Percentiles rank a stretch among this genome's conserved stretches.
These are phyloP conservation scores for Drosophila emarginata DNA, from an alignment of 2,888 invertebrate species.

Conservation along the genomic window DNA sequence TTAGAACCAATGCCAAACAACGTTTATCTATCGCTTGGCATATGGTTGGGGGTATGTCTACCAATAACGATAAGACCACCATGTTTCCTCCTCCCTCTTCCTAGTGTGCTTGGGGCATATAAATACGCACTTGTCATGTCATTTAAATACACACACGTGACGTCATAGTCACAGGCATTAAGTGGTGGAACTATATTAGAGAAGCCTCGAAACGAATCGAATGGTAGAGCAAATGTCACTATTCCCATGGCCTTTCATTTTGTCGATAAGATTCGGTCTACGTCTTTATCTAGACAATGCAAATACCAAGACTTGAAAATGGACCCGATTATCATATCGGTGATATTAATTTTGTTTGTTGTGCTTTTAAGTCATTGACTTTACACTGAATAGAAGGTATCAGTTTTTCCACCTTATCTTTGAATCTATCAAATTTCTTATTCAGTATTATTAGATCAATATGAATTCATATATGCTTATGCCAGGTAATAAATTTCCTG, in stretches of 20 bases:
- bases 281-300: constrained; percentile 9
- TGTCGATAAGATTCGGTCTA: constrained; percentile 21
- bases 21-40: constrained; percentile 17
- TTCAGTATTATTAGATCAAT: not conserved
- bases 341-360: constrained; percentile 4
- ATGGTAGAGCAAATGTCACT: constrained; percentile 35
- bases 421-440: not conserved
- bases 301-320: constrained; percentile 22
- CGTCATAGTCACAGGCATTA: constrained; percentile 42
- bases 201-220: constrained; percentile 21
- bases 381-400: not conserved
- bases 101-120: constrained; percentile 10
- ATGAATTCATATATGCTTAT: not conserved
- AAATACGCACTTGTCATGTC: constrained; percentile 44
- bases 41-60: constrained; percentile 27
- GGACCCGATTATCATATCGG: constrained; percentile 9
- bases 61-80: constrained; percentile 49
- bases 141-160: constrained; percentile 17
- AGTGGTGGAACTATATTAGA: constrained; percentile 10
- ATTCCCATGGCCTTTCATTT: constrained; percentile 38
- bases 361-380: constrained; percentile 32
- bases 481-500: not conserved
- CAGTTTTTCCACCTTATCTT: not conserved
- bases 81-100: not conserved
- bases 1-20: constrained; percentile 14